Base-by-base conservation (phyloP, 2,888 invertebrate genomes). In the Podabrus alpinus region DNA sequence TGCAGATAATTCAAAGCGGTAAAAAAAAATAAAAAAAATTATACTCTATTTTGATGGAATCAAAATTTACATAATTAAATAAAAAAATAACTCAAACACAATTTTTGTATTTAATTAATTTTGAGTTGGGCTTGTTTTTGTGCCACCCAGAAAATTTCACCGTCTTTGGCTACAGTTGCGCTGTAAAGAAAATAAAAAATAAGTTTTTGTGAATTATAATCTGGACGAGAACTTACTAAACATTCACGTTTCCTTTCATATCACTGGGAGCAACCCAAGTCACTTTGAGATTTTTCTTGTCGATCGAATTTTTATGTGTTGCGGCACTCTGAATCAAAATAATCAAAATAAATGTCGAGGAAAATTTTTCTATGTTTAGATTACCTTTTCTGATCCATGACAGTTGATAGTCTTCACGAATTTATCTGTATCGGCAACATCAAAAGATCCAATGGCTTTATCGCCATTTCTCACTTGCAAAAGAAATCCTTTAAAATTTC, bases 101-200 rank as follows among this genome's bases (percentile, higher is more conserved):
- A n/a, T n/a, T 45, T n/a, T 45, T 45, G n/a, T 7, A 64, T 64
- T 81, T 81, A 82, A 62, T 80, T 74, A n/a, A 93, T 90, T 86
- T 89, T 89, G 72, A 93, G 87, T 64, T 90, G 89, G 71, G 90
- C 91, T 29, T 91, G 91, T 83, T 92, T 90, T 69, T 92, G 90
- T 66, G 89, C 90, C 3, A 92, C 92, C 94, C 94, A 94, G 88
- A 92, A 94, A 13, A 90, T 90, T 7, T 90, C 92, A n/a, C 93
- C 93, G 84, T 92, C 90, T 83, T 90, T 87, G 45, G 92, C 94
- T 72, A 94, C 90, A 59, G 94, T 94, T 15, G 90, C 92, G 83
- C 92, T 92, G 88, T 82, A 91, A 89, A 78, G n/a, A 80, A 69
- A 70, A 59, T 59, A 29, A 66, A 25, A 16, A 66, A 71, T 17